Conservation (phyloP, 2,797 vertebrate species). For the Moxostoma hubbsi region DNA sequence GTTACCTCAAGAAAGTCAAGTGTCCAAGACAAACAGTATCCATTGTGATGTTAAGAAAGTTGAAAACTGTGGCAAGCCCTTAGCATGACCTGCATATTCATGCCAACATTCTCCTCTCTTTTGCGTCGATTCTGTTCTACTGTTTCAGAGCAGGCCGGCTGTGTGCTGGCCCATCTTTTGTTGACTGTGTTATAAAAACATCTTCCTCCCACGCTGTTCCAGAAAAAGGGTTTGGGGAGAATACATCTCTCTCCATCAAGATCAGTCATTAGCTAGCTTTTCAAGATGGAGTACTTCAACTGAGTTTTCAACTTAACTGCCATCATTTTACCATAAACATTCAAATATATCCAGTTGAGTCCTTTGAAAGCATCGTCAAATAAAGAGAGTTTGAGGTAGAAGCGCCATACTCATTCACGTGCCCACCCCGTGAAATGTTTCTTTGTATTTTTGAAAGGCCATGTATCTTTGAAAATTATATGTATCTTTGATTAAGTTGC, state of each 20-base stretch:
- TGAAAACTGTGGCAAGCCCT: slow-evolving; percentile 64
- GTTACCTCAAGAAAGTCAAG: slow-evolving; percentile 64
- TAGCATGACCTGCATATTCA: slow-evolving; percentile 65
- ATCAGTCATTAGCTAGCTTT: slow-evolving; percentile 13
- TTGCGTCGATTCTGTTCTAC: slow-evolving; percentile 5
- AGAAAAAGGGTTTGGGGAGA: slow-evolving; percentile 17
- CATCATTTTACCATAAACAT: not conserved
- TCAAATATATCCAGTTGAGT: not conserved
- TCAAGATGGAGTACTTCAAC: not conserved
- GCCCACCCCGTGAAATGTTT: too few relatives aligned
- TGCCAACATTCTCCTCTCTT: slow-evolving; percentile 2
- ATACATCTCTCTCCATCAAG: slow-evolving; percentile 19
- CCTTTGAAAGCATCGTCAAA: not conserved
- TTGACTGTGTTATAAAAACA: slow-evolving; percentile 49
- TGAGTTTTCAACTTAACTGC: not conserved
- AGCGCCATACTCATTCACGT: too few relatives aligned
- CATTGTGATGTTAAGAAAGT: slow-evolving; percentile 61
- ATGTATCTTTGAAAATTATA: too few relatives aligned
- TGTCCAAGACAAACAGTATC: slow-evolving; percentile 78
- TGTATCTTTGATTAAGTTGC: too few relatives aligned
- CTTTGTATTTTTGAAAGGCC: too few relatives aligned
- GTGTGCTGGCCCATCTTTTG: slow-evolving; percentile 25
- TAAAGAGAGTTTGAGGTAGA: not conserved
- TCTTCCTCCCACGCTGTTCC: slow-evolving; percentile 27
- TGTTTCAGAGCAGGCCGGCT: slow-evolving; percentile 18